Evolutionary conservation across 2,113 vertebrate genomes (phyloP).

Genomic region (Prolemur simus): DNA sequence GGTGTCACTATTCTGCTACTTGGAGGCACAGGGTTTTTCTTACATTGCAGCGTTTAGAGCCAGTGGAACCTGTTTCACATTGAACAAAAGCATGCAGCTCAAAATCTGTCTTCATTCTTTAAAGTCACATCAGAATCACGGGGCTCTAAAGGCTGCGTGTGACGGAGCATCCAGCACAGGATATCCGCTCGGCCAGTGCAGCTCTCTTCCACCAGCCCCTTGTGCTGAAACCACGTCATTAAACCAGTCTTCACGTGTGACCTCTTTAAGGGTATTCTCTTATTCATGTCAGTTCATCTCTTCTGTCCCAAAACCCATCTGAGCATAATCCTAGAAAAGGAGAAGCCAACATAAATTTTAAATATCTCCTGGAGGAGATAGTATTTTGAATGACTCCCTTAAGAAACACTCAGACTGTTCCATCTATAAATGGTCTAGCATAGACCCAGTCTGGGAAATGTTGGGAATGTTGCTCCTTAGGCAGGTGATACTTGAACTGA

Average conservation of each 20-base stretch:
- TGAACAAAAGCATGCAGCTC: neutral
- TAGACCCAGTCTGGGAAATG: neutral
- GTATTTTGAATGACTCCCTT: neutral
- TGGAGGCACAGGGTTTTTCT: neutral
- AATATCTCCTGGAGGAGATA: neutral
- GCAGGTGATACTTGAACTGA: neutral
- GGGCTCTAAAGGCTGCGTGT: neutral
- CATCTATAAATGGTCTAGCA: neutral
- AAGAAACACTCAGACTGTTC: neutral
- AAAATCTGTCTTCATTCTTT: neutral
- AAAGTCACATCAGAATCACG: neutral
- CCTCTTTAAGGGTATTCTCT: neutral
- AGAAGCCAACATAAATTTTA: slow-evolving; percentile 1
- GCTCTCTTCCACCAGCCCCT: neutral
- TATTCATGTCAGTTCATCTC: neutral
- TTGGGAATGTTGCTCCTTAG: neutral
- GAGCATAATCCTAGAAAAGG: slow-evolving; percentile 4
- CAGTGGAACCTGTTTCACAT: neutral
- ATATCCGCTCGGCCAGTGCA: neutral
- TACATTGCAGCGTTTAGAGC: neutral
- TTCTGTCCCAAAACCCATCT: neutral
- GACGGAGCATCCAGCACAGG: neutral
- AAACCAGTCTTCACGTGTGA: neutral
- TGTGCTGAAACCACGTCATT: neutral
- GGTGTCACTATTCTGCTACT: neutral